These are phyloP conservation scores for Eugnorisma glareosa DNA, from an alignment of 2,888 invertebrate species.

Conservation along the genomic window DNA sequence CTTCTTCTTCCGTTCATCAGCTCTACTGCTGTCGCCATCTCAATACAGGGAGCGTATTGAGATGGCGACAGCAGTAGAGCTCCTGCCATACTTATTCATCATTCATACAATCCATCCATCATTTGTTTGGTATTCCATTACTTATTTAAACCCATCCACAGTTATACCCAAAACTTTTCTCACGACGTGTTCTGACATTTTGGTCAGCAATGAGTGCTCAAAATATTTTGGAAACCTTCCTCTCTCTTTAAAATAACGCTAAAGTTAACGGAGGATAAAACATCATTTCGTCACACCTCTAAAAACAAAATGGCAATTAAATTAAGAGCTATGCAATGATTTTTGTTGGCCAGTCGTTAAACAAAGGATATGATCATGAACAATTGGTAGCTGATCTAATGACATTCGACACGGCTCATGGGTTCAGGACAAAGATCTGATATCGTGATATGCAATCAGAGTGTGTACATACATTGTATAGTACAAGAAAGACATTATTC, in stretches of 20 bases:
- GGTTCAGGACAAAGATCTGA: constrained; percentile 75
- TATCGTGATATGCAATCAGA: constrained; percentile 55
- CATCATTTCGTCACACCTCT: constrained; percentile 29
- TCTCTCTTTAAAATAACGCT: background rate
- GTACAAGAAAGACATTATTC: background rate
- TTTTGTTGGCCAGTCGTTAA: constrained; percentile 48
- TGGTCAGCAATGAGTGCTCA: background rate
- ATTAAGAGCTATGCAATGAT: constrained; percentile 40
- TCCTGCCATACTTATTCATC: background rate
- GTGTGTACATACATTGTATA: background rate
- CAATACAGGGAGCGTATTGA: too few relatives aligned
- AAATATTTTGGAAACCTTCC: background rate
- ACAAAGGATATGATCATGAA: constrained; percentile 64
- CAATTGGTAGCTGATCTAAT: constrained; percentile 73
- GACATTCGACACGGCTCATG: constrained; percentile 78
- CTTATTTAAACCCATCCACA: background rate
- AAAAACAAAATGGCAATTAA: constrained; percentile 52
- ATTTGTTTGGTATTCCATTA: background rate
- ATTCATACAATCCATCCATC: background rate
- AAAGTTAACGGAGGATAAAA: constrained; percentile 31
- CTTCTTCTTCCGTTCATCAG: background rate
- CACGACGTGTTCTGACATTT: background rate
- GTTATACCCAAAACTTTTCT: background rate
- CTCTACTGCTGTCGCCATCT: background rate
- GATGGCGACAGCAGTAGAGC: too few relatives aligned